Evolutionary conservation across 2,113 vertebrate genomes (phyloP), one percentile per base, ranked within the genome.

Genomic region (Gymnarchus niloticus): DNA sequence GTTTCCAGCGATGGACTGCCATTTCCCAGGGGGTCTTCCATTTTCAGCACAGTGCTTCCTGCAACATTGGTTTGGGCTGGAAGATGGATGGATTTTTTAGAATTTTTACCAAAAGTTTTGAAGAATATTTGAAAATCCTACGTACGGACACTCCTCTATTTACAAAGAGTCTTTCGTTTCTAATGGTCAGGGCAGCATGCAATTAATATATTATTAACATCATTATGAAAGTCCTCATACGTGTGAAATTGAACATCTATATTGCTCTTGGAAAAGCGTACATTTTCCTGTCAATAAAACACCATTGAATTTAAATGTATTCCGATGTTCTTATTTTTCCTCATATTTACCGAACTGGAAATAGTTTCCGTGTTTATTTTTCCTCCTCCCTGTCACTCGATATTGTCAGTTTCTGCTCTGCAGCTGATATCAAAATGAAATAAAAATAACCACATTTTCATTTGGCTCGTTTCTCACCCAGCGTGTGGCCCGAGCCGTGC

Each of bases 381-480:
- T 23, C 21, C 46, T 80, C n/a, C 44, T 81, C 46, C 44, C 77
- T 51, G 44, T 73, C 65, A 28, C 59, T 81, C 46, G 44, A 49
- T 81, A 81, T 28, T 23, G 23, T 51, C 48, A 51, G 46, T 49
- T 81, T 48, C 77, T 49, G 77, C 25, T 51, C 21, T 3, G 77
- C 46, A 23, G 77, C 23, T 2, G 48, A 51, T 49, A 81, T 51
- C 48, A 81, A 73, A 81, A 81, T 44, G 48, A 51, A 81, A 81
- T 81, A 44, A 81, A 81, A 81, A 81, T 44, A 81, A 10, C 77
- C 77, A 19, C 12, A 3, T 10, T 81, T 44, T 51, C 48, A 25
- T n/a, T 81, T 46, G 48, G 77, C 77, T 81, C n/a, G 48, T 81
- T 81, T 81, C 77, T 44, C 44, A 9, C 77, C n/a, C 77, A 81